phyloP scores from a whole-genome alignment of 1,140 invertebrate species.

The Arion vulgaris region DNA sequence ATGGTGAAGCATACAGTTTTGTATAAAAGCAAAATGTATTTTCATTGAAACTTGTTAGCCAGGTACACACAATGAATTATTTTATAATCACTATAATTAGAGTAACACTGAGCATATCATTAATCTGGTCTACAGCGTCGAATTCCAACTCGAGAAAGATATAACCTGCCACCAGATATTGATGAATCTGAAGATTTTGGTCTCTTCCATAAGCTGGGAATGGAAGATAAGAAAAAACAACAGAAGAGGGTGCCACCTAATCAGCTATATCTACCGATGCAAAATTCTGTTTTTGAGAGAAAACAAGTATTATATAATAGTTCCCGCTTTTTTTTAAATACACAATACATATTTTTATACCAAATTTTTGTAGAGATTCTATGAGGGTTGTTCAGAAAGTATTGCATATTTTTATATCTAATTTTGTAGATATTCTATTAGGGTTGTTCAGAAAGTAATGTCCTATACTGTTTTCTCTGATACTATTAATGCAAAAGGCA shows the following conservation, averaged over 20 bases:
- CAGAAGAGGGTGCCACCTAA: constrained; percentile 15
- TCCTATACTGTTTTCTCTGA: too few species aligned
- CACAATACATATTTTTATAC: background rate
- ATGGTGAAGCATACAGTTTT: too few species aligned
- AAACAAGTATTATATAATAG: constrained; percentile 21
- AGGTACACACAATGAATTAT: background rate
- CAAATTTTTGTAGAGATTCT: too few species aligned
- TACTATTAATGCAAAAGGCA: too few species aligned
- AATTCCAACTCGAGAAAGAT: constrained; percentile 11
- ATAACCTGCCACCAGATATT: constrained; percentile 9
- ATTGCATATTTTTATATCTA: too few species aligned
- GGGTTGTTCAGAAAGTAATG: too few species aligned
- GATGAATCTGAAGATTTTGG: constrained; percentile 37
- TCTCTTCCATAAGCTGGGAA: constrained; percentile 26
- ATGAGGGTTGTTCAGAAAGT: too few species aligned
- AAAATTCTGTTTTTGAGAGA: background rate
- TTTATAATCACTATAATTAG: too few species aligned
- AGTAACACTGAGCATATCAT: too few species aligned
- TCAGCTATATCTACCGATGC: constrained; percentile 19
- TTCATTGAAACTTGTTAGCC: too few species aligned
- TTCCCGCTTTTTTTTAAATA: background rate
- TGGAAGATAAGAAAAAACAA: constrained; percentile 25
- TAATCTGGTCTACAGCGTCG: background rate
- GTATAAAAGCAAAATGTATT: too few species aligned
- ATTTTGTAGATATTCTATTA: too few species aligned